Evolutionary conservation across 2,888 invertebrate species (phyloP).

Genomic region (Timandra comae): DNA sequence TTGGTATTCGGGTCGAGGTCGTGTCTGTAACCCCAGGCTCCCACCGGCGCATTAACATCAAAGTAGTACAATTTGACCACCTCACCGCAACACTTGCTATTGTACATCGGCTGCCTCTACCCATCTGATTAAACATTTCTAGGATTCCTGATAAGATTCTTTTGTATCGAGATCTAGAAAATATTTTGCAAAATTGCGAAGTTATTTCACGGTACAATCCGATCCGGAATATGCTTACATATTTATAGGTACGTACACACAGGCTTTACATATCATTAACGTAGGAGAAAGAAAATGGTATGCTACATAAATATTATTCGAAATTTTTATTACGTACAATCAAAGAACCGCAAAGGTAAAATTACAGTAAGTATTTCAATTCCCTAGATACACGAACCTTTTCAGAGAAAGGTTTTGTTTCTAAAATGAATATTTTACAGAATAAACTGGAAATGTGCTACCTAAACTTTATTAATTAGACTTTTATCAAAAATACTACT

Average conservation of each 20-base stretch:
- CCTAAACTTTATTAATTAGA: too few relatives aligned
- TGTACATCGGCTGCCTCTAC: conserved; percentile 7
- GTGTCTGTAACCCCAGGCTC: conserved; percentile 31
- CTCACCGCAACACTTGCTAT: conserved; percentile 12
- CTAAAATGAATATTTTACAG: conserved; percentile 1
- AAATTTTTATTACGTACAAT: not conserved
- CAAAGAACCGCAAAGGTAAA: conserved; percentile 2
- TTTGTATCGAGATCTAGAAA: too few relatives aligned
- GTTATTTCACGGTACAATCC: too few relatives aligned
- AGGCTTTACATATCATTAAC: too few relatives aligned
- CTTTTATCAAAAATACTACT: too few relatives aligned
- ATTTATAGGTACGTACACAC: too few relatives aligned
- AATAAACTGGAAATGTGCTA: not conserved
- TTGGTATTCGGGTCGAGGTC: conserved; percentile 53
- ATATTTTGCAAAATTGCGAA: too few relatives aligned
- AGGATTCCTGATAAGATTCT: conserved; percentile 2
- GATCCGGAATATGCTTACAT: too few relatives aligned
- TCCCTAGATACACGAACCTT: conserved; percentile 4
- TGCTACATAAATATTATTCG: too few relatives aligned
- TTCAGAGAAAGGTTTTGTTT: conserved; percentile 1
- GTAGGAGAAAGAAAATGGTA: too few relatives aligned
- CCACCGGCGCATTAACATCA: conserved; percentile 27
- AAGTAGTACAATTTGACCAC: conserved; percentile 23
- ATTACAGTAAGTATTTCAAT: conserved; percentile 7
- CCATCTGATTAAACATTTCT: conserved; percentile 14